Percentiles rank a stretch among this genome's conserved stretches.
These are phyloP conservation scores for Heteropelma amictum DNA, from an alignment of 2,888 invertebrate genomes.

Conservation along the genomic window DNA sequence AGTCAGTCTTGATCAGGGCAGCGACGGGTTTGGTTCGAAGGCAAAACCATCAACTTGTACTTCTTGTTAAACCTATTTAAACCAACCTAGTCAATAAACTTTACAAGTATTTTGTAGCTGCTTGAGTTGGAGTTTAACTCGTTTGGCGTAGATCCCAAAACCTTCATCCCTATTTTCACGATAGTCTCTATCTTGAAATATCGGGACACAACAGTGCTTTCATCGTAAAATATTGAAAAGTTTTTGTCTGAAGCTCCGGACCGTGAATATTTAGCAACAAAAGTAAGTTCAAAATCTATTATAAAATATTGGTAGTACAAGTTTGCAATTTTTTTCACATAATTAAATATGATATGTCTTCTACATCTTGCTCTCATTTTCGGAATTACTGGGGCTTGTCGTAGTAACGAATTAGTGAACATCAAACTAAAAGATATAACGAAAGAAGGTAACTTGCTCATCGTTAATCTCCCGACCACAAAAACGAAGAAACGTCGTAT, in stretches of 20 bases:
- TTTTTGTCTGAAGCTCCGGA: slow-evolving; percentile 25
- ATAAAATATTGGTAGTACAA: background rate
- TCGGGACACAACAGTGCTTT: too few species aligned
- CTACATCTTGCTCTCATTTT: slow-evolving; percentile 26
- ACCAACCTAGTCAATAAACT: too few species aligned
- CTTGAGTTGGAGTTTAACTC: too few species aligned
- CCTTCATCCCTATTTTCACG: too few species aligned
- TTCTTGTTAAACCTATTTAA: too few species aligned
- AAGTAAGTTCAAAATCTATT: slow-evolving; percentile 4
- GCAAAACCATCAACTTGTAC: too few species aligned
- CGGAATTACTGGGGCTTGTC: slow-evolving; percentile 32
- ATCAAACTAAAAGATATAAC: slow-evolving; percentile 33
- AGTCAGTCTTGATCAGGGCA: too few species aligned
- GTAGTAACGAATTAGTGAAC: slow-evolving; percentile 14
- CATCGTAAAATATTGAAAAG: slow-evolving; percentile 22
- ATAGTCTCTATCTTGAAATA: too few species aligned
- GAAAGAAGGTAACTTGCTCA: slow-evolving; percentile 34
- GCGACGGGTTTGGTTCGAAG: too few species aligned
- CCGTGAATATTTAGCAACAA: slow-evolving; percentile 15
- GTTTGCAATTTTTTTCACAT: slow-evolving; percentile 3
- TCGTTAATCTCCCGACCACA: slow-evolving; percentile 33
- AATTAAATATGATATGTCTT: slow-evolving; percentile 3
- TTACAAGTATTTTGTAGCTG: too few species aligned
- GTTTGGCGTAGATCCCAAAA: too few species aligned
- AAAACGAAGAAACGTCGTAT: slow-evolving; percentile 48